These are phyloP conservation scores for Pachycephala philippinensis DNA, from an alignment of 2,113 vertebrate species.

Conservation along the genomic window DNA sequence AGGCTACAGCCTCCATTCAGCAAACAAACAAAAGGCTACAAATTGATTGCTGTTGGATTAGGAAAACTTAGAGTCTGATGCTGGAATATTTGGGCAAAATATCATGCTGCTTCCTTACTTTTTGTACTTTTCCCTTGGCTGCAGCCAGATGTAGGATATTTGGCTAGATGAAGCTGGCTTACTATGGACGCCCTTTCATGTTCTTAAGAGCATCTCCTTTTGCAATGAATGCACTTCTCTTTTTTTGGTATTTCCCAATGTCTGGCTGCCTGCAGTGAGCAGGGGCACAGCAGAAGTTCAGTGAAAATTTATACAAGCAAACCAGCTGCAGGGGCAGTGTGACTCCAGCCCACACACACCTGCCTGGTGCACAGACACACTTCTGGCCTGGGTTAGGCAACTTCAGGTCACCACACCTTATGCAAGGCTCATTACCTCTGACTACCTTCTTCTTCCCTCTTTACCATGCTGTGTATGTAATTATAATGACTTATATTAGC, in stretches of 20 bases:
- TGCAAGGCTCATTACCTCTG: not conserved
- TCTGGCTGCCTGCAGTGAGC: not conserved
- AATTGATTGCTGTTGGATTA: not conserved
- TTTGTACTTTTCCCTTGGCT: not conserved
- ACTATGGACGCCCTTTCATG: not conserved
- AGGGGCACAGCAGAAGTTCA: fast-evolving
- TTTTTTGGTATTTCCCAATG: not conserved
- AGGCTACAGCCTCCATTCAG: not conserved
- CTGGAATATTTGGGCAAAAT: not conserved
- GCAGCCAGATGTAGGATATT: not conserved
- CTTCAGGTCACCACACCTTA: not conserved
- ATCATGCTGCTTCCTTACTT: not conserved
- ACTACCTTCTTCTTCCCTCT: not conserved
- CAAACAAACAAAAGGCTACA: not conserved
- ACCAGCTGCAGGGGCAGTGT: not conserved
- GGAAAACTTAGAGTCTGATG: not conserved
- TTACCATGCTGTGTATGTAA: not conserved
- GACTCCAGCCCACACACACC: not conserved
- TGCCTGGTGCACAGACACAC: not conserved
- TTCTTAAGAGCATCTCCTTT: not conserved
- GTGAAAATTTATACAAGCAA: not conserved
- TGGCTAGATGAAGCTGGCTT: not conserved
- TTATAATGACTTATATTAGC: not conserved
- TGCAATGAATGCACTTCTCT: not conserved
- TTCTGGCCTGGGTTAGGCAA: not conserved